phyloP scores from a whole-genome alignment of 2,888 invertebrate genomes.

The Perizoma flavofasciatum region DNA sequence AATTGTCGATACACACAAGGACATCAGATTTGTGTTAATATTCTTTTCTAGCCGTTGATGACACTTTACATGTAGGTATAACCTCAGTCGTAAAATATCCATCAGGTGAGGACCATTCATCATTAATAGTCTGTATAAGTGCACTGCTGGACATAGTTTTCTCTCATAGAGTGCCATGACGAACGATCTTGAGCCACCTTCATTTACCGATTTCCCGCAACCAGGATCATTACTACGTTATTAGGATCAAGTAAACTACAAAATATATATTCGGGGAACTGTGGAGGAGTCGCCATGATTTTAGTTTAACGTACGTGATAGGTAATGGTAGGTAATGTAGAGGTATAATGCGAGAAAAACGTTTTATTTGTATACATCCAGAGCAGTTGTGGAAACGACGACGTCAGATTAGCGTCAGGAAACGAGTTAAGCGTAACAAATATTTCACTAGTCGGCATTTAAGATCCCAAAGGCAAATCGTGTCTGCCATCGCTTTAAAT shows the following conservation, averaged over 20 bases:
- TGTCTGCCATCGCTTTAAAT: slow-evolving; percentile 47
- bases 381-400: slow-evolving; percentile 1
- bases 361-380: background rate
- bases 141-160: no score
- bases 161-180: no score
- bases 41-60: background rate
- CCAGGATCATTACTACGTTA: no score
- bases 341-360: slow-evolving; percentile 13
- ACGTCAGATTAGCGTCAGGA: no score
- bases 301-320: background rate
- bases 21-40: slow-evolving; percentile 12
- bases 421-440: slow-evolving; percentile 38
- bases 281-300: background rate
- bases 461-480: slow-evolving; percentile 35
- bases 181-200: no score
- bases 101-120: no score
- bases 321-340: slow-evolving; percentile 12
- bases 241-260: no score
- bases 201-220: no score
- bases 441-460: slow-evolving; percentile 41
- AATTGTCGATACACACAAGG: slow-evolving; percentile 19
- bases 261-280: no score
- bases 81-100: no score
- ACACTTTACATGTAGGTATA: slow-evolving; percentile 2
- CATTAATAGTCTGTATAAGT: no score